Conservation (phyloP, 1,140 invertebrate species). For the Philaenus spumarius region DNA sequence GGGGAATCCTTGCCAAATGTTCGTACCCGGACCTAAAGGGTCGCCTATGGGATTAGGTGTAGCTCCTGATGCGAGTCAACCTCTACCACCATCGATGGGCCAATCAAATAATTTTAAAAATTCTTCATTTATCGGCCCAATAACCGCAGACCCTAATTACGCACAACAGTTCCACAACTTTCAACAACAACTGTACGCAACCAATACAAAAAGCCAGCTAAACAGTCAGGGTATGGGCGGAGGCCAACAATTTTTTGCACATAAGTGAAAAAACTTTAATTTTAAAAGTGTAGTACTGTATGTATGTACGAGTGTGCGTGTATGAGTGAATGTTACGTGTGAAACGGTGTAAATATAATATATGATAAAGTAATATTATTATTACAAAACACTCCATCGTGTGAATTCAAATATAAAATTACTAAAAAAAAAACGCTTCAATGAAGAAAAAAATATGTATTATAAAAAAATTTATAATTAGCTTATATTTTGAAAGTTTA, state of each 20-base stretch:
- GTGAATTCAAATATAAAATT: too few relatives aligned
- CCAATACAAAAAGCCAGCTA: constrained; percentile 59
- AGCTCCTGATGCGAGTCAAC: constrained; percentile 52
- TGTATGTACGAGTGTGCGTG: too few relatives aligned
- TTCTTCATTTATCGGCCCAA: constrained; percentile 72
- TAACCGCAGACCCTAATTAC: constrained; percentile 83
- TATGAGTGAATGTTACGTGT: too few relatives aligned
- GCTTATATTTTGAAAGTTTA: too few relatives aligned
- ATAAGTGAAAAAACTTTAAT: constrained; percentile 38
- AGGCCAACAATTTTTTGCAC: constrained; percentile 48
- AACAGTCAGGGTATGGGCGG: constrained; percentile 35
- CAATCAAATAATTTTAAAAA: constrained; percentile 68
- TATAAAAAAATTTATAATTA: too few relatives aligned
- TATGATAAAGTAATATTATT: too few relatives aligned
- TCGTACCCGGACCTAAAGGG: constrained; percentile 22
- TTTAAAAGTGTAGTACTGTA: too few relatives aligned
- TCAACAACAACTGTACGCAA: constrained; percentile 90
- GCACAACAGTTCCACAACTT: constrained; percentile 93
- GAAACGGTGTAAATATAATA: too few relatives aligned
- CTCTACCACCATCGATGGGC: constrained; percentile 71
- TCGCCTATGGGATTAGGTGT: constrained; percentile 37
- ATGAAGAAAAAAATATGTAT: too few relatives aligned
- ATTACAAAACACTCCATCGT: too few relatives aligned
- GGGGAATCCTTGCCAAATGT: constrained; percentile 40
- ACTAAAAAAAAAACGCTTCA: too few relatives aligned